Evolutionary conservation across 2,888 invertebrate species (phyloP).

Genomic region (Heliconius charithonia): DNA sequence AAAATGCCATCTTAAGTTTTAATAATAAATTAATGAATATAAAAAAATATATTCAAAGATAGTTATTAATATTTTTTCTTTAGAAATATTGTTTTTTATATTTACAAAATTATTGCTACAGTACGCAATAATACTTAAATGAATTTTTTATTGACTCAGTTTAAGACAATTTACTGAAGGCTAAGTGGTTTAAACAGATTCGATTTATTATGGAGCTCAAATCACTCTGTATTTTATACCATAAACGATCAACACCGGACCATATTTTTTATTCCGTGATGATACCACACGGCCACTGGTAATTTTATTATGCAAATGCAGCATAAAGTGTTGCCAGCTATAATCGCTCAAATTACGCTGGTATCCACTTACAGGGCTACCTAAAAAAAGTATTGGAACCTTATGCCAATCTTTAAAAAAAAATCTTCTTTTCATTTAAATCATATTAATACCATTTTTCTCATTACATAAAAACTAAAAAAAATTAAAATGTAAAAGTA

Average conservation of each 20-base stretch:
- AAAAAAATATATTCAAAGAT: neutral
- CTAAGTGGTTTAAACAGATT: conserved; percentile 55
- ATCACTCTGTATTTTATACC: conserved; percentile 65
- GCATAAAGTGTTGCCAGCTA: conserved; percentile 79
- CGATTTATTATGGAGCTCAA: conserved; percentile 61
- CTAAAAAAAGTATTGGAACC: neutral
- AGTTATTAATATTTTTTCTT: neutral
- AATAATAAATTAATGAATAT: too few species aligned
- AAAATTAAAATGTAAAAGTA: too few species aligned
- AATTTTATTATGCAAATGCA: conserved; percentile 83
- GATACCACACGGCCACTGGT: conserved; percentile 61
- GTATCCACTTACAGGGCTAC: conserved; percentile 18
- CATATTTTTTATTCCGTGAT: conserved; percentile 65
- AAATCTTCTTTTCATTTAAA: neutral
- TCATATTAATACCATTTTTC: neutral
- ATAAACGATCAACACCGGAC: conserved; percentile 59
- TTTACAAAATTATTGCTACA: neutral
- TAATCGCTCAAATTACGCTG: conserved; percentile 71
- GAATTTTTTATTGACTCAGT: conserved; percentile 37
- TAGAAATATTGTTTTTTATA: neutral
- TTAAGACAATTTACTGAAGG: conserved; percentile 41
- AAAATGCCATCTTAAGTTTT: too few species aligned
- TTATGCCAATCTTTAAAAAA: neutral
- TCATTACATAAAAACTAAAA: neutral
- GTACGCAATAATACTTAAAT: conserved; percentile 12